Conservation (phyloP, 2,888 invertebrate genomes). For the Ormyrus thymus region DNA sequence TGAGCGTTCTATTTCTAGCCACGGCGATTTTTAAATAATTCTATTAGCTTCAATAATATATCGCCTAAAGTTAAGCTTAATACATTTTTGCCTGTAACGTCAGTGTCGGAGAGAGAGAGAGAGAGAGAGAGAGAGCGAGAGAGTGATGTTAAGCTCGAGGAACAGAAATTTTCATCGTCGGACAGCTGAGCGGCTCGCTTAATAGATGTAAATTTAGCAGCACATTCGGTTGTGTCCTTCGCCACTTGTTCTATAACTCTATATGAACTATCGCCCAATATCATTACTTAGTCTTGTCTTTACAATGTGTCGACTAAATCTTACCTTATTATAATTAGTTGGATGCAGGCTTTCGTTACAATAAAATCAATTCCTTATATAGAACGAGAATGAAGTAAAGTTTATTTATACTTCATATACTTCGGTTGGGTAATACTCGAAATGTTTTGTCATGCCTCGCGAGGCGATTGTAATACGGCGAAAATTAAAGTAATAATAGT, state of each 20-base stretch:
- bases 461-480: no score
- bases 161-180: conserved; percentile 23
- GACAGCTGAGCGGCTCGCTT: conserved; percentile 9
- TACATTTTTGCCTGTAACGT: neutral
- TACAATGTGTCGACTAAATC: no score
- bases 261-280: neutral
- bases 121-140: neutral
- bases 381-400: neutral
- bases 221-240: conserved; percentile 45
- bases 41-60: no score
- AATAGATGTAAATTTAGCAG: conserved; percentile 52
- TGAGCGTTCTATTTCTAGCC: no score
- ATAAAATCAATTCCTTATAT: no score
- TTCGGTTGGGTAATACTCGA: neutral
- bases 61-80: neutral
- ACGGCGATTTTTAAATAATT: no score
- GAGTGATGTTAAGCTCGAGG: neutral
- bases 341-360: no score
- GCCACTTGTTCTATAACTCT: conserved; percentile 22
- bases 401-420: neutral
- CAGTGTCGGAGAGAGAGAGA: neutral
- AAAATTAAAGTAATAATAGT: no score
- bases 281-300: neutral
- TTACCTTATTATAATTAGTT: no score
- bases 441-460: no score